phyloP scores from a whole-genome alignment of 2,888 invertebrate genomes.

The Spodoptera littoralis region DNA sequence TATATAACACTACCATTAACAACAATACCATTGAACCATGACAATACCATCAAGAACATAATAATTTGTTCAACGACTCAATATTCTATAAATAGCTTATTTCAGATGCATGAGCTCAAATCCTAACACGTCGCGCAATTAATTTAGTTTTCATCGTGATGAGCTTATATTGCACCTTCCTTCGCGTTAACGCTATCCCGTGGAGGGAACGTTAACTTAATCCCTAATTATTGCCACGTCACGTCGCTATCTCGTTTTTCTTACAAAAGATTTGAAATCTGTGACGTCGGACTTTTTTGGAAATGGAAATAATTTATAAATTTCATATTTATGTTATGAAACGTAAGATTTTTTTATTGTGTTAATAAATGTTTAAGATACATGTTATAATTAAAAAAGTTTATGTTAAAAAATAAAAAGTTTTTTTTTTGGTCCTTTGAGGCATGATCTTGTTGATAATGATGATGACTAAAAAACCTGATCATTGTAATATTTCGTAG shows the following conservation, averaged over 20 bases:
- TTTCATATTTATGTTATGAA: no score
- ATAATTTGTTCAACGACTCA: conserved; percentile 34
- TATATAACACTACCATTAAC: no score
- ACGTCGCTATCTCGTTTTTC: conserved; percentile 34
- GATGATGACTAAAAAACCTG: no score
- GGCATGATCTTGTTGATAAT: no score
- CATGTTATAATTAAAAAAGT: no score
- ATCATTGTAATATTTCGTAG: no score
- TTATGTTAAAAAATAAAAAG: no score
- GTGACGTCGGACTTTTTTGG: background rate
- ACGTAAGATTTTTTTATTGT: no score
- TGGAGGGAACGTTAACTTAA: conserved; percentile 50
- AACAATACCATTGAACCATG: no score
- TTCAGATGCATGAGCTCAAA: conserved; percentile 58
- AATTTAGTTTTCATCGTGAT: conserved; percentile 66
- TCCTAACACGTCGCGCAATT: conserved; percentile 61
- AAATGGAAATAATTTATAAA: no score
- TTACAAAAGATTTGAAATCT: background rate
- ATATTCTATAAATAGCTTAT: conserved; percentile 44
- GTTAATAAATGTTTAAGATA: no score
- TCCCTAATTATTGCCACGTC: conserved; percentile 53
- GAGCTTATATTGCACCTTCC: conserved; percentile 58
- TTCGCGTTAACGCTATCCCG: conserved; percentile 43
- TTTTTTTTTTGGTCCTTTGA: no score
- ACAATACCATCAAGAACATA: conserved; percentile 19